A percentile compares a stretch with the other conserved stretches of the same genome.
phyloP scores from a whole-genome alignment of 2,888 invertebrate species.

The Spodoptera littoralis region DNA sequence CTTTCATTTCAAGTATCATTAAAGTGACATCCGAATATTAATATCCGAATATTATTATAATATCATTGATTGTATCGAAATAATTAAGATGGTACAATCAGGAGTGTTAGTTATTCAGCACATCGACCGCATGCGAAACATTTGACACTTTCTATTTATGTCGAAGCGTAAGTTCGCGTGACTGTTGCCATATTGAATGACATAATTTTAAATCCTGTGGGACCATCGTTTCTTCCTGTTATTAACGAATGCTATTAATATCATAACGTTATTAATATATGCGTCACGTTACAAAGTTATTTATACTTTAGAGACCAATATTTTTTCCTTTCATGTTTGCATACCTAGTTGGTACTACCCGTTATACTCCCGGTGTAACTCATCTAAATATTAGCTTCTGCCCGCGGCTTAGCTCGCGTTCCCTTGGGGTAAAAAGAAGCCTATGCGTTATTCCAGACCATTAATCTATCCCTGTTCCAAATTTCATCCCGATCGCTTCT shows the following conservation, averaged over 20 bases:
- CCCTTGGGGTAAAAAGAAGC: too few relatives aligned
- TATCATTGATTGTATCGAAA: conserved; percentile 54
- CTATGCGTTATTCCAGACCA: too few relatives aligned
- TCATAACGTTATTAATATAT: conserved; percentile 4
- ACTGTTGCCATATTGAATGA: conserved; percentile 71
- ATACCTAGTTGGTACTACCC: too few relatives aligned
- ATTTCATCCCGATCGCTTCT: too few relatives aligned
- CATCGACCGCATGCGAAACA: conserved; percentile 71
- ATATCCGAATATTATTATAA: too few relatives aligned
- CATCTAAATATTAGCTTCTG: too few relatives aligned
- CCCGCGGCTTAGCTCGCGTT: too few relatives aligned
- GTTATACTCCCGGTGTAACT: too few relatives aligned
- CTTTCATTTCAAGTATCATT: conserved; percentile 18
- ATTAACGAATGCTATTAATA: conserved; percentile 27
- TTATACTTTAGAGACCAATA: too few relatives aligned
- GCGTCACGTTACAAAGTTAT: too few relatives aligned
- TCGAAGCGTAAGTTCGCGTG: conserved; percentile 69
- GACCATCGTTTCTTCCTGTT: conserved; percentile 53
- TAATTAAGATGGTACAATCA: conserved; percentile 60
- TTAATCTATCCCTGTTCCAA: too few relatives aligned
- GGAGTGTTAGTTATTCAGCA: conserved; percentile 73
- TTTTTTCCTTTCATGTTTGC: too few relatives aligned
- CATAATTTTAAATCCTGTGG: conserved; percentile 69
- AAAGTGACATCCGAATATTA: conserved; percentile 11
- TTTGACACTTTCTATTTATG: conserved; percentile 86